Evolutionary conservation across 2,797 vertebrate species (phyloP).

Genomic region (Peromyscus attwateri): DNA sequence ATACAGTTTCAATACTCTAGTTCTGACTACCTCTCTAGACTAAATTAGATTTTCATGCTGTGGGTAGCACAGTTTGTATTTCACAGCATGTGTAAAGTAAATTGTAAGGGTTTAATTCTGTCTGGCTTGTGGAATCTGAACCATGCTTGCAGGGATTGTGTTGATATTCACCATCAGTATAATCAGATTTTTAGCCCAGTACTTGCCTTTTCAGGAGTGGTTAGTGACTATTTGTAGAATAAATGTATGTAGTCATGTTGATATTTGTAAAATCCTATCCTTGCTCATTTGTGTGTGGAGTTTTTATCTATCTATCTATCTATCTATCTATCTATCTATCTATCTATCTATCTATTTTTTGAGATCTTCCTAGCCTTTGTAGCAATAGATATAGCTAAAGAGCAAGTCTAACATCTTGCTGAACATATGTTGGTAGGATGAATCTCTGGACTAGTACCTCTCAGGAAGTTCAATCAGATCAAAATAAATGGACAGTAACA

Average conservation of each 20-base stretch:
- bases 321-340: too few relatives aligned
- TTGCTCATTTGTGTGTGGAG: neutral
- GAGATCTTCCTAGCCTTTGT: neutral
- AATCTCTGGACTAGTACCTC: neutral
- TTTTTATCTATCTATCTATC: neutral
- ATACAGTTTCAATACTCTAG: constrained; percentile 24
- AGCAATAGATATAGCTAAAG: neutral
- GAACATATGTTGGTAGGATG: neutral
- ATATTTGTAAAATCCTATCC: neutral
- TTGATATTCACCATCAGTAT: neutral
- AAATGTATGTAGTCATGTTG: neutral
- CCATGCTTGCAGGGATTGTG: neutral
- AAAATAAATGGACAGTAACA: neutral
- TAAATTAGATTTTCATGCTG: constrained; percentile 17
- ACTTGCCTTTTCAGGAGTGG: neutral
- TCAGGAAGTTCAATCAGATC: neutral
- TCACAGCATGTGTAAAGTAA: neutral
- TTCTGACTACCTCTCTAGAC: neutral
- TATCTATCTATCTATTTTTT: too few relatives aligned
- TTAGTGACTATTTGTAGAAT: neutral
- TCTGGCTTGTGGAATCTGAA: neutral
- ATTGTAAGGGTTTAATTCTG: neutral
- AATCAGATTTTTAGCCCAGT: neutral
- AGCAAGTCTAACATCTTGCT: neutral
- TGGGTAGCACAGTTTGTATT: neutral